Percentiles rank a stretch among this genome's conserved stretches.
These are phyloP conservation scores for Pangasianodon gigas DNA, from an alignment of 2,113 vertebrate genomes.

Conservation along the genomic window DNA sequence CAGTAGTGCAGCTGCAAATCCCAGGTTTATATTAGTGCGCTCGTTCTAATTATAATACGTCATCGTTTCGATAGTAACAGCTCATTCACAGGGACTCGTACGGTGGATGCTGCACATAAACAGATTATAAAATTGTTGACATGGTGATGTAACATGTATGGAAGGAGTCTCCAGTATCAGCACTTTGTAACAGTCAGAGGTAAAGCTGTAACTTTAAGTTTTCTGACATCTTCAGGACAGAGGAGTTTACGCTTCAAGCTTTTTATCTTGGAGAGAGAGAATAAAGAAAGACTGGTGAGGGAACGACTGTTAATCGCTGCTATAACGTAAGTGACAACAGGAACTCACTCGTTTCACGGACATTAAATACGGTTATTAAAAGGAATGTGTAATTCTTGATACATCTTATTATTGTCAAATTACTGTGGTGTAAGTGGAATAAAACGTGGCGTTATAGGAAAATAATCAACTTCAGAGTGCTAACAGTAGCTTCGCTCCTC, in stretches of 20 bases:
- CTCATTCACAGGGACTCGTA: not conserved
- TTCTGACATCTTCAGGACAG: not conserved
- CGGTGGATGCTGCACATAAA: too few relatives aligned
- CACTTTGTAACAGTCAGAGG: too few relatives aligned
- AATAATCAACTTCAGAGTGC: not conserved
- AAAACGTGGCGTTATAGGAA: not conserved
- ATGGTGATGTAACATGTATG: too few relatives aligned
- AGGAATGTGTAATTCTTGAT: not conserved
- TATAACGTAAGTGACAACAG: not conserved
- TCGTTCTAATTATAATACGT: too few relatives aligned
- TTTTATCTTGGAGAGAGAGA: not conserved
- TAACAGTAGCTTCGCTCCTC: not conserved
- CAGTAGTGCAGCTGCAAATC: too few relatives aligned
- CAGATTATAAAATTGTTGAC: too few relatives aligned
- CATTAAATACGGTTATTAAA: not conserved
- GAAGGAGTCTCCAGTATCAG: not conserved
- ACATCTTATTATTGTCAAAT: not conserved
- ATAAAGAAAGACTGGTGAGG: not conserved
- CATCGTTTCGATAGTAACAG: not conserved
- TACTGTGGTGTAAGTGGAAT: not conserved
- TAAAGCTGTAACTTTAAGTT: not conserved
- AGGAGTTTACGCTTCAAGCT: not conserved
- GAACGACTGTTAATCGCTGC: not conserved
- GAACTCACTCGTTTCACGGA: not conserved
- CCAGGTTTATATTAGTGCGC: not conserved